These are phyloP conservation scores for Protophormia terraenovae DNA, from an alignment of 2,888 invertebrate genomes.

Conservation along the genomic window DNA sequence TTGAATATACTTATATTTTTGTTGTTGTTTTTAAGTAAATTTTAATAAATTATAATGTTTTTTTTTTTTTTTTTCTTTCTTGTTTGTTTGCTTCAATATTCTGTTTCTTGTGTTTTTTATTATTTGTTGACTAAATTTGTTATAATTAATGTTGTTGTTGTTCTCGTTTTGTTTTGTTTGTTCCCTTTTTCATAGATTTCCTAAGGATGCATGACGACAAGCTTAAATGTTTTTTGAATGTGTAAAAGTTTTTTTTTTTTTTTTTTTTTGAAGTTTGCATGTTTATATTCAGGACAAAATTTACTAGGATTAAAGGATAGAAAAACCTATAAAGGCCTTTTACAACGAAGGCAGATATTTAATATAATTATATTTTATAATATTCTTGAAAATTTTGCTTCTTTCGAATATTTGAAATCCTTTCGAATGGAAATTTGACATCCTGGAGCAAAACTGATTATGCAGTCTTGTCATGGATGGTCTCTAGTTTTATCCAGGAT, in stretches of 20 bases:
- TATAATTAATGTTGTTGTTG: conserved; percentile 6
- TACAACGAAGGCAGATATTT: no score
- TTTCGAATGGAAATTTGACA: no score
- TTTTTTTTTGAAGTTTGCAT: conserved; percentile 22
- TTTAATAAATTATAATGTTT: no score
- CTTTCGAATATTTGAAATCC: no score
- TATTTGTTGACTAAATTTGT: conserved; percentile 19
- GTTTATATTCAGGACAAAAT: background rate
- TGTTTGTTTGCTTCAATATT: background rate
- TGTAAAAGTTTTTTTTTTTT: background rate
- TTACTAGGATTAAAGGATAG: no score
- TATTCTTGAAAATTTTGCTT: no score
- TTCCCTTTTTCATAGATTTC: background rate
- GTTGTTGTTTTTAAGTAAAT: conserved; percentile 52
- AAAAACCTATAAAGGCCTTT: no score
- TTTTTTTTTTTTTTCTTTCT: no score
- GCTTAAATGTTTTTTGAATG: conserved; percentile 12
- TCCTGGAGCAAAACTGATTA: no score
- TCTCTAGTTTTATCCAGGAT: no score
- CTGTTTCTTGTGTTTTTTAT: background rate
- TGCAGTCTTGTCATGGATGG: no score
- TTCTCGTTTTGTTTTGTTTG: background rate
- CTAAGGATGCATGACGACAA: conserved; percentile 28
- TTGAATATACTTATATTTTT: background rate
- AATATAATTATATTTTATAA: no score